These are phyloP conservation scores for Neosilurus mollespiculum DNA, from an alignment of 2,797 vertebrate species.

Conservation along the genomic window DNA sequence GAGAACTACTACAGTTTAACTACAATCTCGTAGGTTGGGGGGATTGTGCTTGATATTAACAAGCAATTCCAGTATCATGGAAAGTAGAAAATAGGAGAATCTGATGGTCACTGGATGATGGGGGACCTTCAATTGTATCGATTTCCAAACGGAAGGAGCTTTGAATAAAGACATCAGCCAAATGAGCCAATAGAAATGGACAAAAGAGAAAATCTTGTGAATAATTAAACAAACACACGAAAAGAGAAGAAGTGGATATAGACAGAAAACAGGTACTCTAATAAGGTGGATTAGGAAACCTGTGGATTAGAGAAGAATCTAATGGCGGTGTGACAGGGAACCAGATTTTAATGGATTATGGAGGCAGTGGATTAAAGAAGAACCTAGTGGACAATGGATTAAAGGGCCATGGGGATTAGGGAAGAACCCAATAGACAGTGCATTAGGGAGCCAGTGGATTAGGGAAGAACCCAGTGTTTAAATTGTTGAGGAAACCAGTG, in stretches of 20 bases:
- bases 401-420: too few species aligned
- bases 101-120: neutral
- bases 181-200: neutral
- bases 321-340: too few species aligned
- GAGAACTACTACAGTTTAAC: neutral
- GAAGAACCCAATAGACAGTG: neutral
- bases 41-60: neutral
- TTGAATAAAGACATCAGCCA: neutral
- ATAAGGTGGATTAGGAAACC: too few species aligned
- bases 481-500: neutral
- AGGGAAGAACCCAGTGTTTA: too few species aligned
- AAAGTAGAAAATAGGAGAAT: neutral
- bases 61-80: neutral
- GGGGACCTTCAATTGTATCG: neutral
- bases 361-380: too few species aligned
- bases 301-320: too few species aligned
- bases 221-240: too few species aligned
- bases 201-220: neutral
- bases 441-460: neutral
- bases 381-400: too few species aligned
- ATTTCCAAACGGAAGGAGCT: neutral
- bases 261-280: too few species aligned
- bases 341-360: too few species aligned
- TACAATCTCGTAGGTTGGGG: too few species aligned
- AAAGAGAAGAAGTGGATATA: neutral